These are phyloP conservation scores for Herpetotheres cachinnans DNA, from an alignment of 2,113 vertebrate species.

Conservation along the genomic window DNA sequence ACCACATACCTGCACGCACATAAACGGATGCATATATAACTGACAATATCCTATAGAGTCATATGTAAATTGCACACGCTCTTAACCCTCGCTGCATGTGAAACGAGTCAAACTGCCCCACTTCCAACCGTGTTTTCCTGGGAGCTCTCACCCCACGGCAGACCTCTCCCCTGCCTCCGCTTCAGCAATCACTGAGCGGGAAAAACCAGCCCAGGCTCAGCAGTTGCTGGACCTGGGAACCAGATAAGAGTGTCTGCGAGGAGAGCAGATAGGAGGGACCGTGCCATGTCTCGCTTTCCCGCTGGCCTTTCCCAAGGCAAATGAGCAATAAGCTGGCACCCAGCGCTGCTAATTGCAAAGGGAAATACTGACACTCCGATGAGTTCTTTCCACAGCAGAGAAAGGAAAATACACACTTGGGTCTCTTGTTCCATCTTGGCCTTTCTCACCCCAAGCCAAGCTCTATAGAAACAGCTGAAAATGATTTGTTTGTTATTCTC, in stretches of 20 bases:
- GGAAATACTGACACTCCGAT: conserved; percentile 59
- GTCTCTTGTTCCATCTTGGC: conserved; percentile 49
- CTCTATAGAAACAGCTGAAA: conserved; percentile 26
- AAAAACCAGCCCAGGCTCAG: neutral
- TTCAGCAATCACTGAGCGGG: neutral
- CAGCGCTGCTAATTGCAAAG: conserved; percentile 17
- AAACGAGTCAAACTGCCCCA: fast-evolving
- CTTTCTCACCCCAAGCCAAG: neutral
- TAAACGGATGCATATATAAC: fast-evolving
- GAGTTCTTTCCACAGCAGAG: conserved; percentile 63
- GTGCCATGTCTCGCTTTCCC: neutral
- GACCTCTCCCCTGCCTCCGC: neutral
- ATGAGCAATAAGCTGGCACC: conserved; percentile 49
- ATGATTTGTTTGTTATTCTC: conserved; percentile 53
- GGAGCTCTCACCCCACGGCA: neutral
- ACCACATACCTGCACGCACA: fast-evolving
- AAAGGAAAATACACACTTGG: conserved; percentile 41
- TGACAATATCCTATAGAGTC: fast-evolving
- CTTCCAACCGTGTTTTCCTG: fast-evolving
- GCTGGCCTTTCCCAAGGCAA: conserved; percentile 4
- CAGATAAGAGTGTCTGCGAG: neutral
- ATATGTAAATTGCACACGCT: fast-evolving
- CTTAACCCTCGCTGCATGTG: fast-evolving
- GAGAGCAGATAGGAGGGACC: neutral
- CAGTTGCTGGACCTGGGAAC: neutral